phyloP scores from a whole-genome alignment of 2,113 vertebrate genomes.

The Synchiropus splendidus region DNA sequence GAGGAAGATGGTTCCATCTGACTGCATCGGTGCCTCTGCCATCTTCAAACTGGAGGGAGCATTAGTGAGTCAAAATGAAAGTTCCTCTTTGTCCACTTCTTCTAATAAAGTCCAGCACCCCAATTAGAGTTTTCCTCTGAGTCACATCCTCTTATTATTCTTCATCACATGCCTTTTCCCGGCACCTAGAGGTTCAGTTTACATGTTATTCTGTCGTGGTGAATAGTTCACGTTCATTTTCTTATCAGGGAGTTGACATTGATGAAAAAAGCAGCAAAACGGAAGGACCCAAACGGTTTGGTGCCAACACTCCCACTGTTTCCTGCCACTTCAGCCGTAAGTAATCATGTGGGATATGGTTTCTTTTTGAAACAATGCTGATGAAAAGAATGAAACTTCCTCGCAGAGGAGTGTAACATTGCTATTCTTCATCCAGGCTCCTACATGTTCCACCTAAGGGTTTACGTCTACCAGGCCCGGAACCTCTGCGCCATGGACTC shows the following conservation, averaged over 20 bases:
- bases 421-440: constrained; percentile 62
- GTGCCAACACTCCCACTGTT: constrained; percentile 89
- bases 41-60: constrained; percentile 94
- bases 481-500: constrained; percentile 92
- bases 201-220: not conserved
- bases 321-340: constrained; percentile 87
- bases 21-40: constrained; percentile 77
- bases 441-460: constrained; percentile 84
- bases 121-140: constrained; percentile 9
- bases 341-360: constrained; percentile 44
- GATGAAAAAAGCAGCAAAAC: constrained; percentile 75
- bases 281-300: constrained; percentile 75
- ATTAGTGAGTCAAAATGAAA: constrained; percentile 68
- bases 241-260: constrained; percentile 76
- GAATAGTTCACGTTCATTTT: constrained; percentile 12
- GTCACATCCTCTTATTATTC: constrained; percentile 34
- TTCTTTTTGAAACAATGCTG: too few species aligned
- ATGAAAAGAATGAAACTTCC: not conserved
- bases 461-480: constrained; percentile 89
- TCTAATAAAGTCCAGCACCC: not conserved
- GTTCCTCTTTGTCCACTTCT: too few species aligned
- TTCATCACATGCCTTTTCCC: constrained; percentile 8
- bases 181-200: not conserved
- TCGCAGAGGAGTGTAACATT: constrained; percentile 2
- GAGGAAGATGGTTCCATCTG: constrained; percentile 87